Evolutionary conservation across 2,888 invertebrate genomes (phyloP).

Genomic region (Portevinia maculata): DNA sequence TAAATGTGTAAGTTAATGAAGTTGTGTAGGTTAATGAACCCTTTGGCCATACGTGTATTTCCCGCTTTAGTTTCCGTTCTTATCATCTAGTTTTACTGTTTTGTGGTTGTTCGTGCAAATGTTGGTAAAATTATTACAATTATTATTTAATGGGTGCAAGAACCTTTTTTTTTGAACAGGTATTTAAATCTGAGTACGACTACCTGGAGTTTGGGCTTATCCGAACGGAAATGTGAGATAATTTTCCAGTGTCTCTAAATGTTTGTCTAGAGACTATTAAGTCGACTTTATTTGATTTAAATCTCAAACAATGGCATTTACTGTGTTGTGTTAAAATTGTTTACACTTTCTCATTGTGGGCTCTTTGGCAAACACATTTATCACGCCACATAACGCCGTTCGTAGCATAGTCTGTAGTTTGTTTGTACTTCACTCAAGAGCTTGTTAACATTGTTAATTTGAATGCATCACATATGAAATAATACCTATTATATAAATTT

Average conservation of each 20-base stretch:
- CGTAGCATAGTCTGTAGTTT: conserved; percentile 1
- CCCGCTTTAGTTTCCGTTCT: conserved; percentile 25
- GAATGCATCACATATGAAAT: conserved; percentile 12
- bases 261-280: neutral
- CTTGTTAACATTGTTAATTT: conserved; percentile 24
- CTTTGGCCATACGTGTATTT: conserved; percentile 4
- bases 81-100: conserved; percentile 49
- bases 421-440: neutral
- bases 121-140: conserved; percentile 46
- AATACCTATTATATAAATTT: conserved; percentile 22
- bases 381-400: neutral
- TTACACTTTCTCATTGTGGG: conserved; percentile 54
- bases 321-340: conserved; percentile 26
- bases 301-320: neutral
- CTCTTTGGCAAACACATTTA: conserved; percentile 1
- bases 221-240: conserved; percentile 26
- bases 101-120: conserved; percentile 40
- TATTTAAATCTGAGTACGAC: neutral
- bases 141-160: conserved; percentile 60
- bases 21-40: conserved; percentile 18
- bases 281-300: neutral
- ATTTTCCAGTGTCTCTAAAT: neutral
- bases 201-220: neutral
- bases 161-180: conserved; percentile 42
- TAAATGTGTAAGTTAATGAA: conserved; percentile 20